These are phyloP conservation scores for Drosophila algonquin DNA, from an alignment of 2,888 invertebrate genomes.

Conservation along the genomic window DNA sequence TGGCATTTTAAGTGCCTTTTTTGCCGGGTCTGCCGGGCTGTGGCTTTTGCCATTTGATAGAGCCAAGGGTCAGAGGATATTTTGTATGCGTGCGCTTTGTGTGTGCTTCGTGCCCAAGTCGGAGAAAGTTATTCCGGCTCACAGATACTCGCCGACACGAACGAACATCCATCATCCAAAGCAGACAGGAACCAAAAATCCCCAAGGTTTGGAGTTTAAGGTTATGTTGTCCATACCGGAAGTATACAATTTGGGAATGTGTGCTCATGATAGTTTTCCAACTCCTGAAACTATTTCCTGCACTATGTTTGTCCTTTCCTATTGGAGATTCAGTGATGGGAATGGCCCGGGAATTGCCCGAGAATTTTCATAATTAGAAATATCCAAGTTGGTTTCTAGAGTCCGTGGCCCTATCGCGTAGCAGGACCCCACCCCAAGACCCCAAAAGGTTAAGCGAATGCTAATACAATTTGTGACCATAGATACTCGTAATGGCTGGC, in stretches of 20 bases:
- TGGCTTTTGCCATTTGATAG: slow-evolving; percentile 58
- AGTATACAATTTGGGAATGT: background rate
- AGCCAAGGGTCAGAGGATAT: slow-evolving; percentile 66
- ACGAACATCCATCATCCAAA: slow-evolving; percentile 33
- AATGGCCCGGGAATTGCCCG: background rate
- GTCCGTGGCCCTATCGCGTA: too few relatives aligned
- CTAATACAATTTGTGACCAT: slow-evolving; percentile 68
- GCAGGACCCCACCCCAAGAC: slow-evolving; percentile 2
- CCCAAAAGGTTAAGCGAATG: slow-evolving; percentile 64
- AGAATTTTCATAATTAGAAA: slow-evolving; percentile 14
- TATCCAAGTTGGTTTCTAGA: background rate
- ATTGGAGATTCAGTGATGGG: background rate
- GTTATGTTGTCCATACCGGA: background rate
- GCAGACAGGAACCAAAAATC: slow-evolving; percentile 7
- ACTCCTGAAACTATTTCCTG: background rate
- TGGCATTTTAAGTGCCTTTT: slow-evolving; percentile 70
- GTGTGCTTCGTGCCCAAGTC: background rate
- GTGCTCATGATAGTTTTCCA: too few relatives aligned
- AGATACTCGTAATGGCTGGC: slow-evolving; percentile 2
- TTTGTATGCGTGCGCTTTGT: slow-evolving; percentile 21
- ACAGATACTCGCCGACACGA: background rate
- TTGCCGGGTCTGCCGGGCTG: slow-evolving; percentile 4
- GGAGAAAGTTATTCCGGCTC: slow-evolving; percentile 31
- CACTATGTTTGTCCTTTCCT: too few relatives aligned
- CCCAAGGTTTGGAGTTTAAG: too few relatives aligned